A percentile compares a stretch with the other conserved stretches of the same genome.
Conservation (phyloP, 1,140 invertebrate species). For the Tetranychus urticae region DNA sequence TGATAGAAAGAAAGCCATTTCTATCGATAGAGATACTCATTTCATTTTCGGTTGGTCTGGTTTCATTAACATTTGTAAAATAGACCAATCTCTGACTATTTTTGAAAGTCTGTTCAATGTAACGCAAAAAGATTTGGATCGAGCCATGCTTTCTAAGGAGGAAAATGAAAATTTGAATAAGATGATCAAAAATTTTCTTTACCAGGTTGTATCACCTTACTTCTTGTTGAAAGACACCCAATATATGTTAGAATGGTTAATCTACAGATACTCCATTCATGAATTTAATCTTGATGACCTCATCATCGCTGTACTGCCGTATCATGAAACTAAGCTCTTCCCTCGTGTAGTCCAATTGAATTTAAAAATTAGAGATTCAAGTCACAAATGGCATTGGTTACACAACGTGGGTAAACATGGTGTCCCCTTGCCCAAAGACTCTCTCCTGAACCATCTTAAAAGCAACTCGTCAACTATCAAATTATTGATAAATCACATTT, state of each 20-base stretch:
- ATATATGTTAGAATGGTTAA: conserved; percentile 76
- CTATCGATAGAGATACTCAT: conserved; percentile 51
- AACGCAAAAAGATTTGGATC: conserved; percentile 44
- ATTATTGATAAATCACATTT: conserved; percentile 33
- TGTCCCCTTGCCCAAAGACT: conserved; percentile 36
- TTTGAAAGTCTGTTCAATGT: conserved; percentile 53
- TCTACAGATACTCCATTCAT: conserved; percentile 52
- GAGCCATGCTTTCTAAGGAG: conserved; percentile 44
- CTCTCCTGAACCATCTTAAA: conserved; percentile 42
- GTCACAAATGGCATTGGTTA: conserved; percentile 53
- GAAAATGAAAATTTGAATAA: conserved; percentile 48
- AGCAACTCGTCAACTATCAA: conserved; percentile 40
- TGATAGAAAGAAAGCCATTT: conserved; percentile 61
- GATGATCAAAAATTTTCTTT: conserved; percentile 51
- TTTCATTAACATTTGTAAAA: conserved; percentile 45
- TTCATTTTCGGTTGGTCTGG: conserved; percentile 58
- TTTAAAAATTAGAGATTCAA: conserved; percentile 28
- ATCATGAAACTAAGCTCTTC: conserved; percentile 73
- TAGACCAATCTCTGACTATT: conserved; percentile 40
- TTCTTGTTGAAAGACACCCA: conserved; percentile 56
- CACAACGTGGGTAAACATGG: conserved; percentile 42
- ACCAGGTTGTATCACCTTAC: conserved; percentile 51
- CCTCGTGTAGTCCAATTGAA: conserved; percentile 45
- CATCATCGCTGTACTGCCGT: conserved; percentile 55
- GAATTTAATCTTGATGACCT: conserved; percentile 58